These are phyloP conservation scores for Tupaia tana DNA, from an alignment of 2,113 vertebrate species.

Conservation along the genomic window DNA sequence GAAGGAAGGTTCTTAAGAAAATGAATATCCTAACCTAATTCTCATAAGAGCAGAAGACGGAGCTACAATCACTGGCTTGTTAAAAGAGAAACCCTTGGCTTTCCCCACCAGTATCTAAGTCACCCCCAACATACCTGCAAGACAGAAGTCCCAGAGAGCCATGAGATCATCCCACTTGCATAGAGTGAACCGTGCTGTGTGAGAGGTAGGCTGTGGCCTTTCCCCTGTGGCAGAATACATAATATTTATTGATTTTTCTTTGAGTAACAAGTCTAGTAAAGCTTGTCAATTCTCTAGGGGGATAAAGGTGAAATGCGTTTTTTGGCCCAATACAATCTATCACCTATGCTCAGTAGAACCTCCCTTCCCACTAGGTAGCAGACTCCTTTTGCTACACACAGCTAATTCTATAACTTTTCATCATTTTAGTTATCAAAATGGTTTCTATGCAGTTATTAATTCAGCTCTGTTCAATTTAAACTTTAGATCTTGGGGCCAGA, in stretches of 20 bases:
- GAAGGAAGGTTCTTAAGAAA: neutral
- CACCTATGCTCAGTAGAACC: neutral
- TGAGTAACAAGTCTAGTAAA: slow-evolving; percentile 69
- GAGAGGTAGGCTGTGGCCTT: neutral
- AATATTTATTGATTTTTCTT: slow-evolving; percentile 67
- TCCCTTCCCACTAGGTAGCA: neutral
- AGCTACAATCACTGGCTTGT: neutral
- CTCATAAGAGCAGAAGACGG: neutral
- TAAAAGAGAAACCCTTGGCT: neutral
- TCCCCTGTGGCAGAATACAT: slow-evolving; percentile 23
- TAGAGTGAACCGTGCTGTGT: accelerated
- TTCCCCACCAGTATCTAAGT: neutral
- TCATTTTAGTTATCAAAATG: slow-evolving; percentile 43
- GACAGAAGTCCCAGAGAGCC: neutral
- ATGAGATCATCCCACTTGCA: accelerated
- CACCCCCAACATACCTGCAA: neutral
- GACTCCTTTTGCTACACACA: neutral
- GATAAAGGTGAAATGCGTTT: slow-evolving; percentile 52
- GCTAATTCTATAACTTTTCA: slow-evolving; percentile 10
- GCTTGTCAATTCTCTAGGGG: slow-evolving; percentile 46
- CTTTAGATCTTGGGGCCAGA: neutral
- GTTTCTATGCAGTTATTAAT: slow-evolving; percentile 29
- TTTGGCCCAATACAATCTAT: slow-evolving; percentile 16
- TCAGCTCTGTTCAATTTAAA: slow-evolving; percentile 21
- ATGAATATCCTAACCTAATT: neutral